Conservation (phyloP, 2,888 invertebrate species). For the Chirona hameri region DNA sequence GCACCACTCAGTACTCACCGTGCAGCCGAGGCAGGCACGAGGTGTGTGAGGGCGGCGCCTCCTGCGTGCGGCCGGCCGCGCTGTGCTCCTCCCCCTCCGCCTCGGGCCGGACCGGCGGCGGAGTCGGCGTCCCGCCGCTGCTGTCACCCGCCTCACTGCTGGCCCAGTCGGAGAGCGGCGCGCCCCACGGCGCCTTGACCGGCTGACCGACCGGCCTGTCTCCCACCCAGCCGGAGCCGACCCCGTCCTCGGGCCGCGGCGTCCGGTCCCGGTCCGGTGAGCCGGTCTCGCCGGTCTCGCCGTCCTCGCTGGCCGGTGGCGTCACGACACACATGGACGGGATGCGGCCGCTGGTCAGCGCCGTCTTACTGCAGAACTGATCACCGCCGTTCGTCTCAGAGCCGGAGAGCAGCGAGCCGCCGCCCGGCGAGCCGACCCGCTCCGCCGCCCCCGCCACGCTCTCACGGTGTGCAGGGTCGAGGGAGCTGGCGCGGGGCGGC, state of each 20-base stretch:
- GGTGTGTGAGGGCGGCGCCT: not conserved
- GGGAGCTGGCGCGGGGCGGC: slow-evolving; percentile 40
- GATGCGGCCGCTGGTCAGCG: slow-evolving; percentile 79
- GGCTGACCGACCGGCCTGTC: not conserved
- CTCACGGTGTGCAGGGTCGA: slow-evolving; percentile 38
- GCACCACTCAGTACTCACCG: no score
- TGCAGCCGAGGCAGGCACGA: no score
- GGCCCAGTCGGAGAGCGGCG: no score
- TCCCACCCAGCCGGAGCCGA: not conserved
- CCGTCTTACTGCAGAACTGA: slow-evolving; percentile 72
- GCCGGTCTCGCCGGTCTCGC: not conserved
- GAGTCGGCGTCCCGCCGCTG: not conserved
- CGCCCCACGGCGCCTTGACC: no score
- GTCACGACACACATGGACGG: slow-evolving; percentile 91
- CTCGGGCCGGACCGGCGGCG: not conserved
- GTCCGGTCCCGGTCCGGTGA: not conserved
- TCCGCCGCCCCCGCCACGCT: slow-evolving; percentile 38
- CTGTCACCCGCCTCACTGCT: no score
- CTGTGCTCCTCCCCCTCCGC: not conserved
- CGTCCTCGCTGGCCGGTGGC: slow-evolving; percentile 81
- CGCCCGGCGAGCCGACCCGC: slow-evolving; percentile 55
- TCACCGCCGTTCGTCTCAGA: slow-evolving; percentile 45
- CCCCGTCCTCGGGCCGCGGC: not conserved
- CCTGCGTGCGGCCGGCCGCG: not conserved
- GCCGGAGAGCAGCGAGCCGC: slow-evolving; percentile 46